These are phyloP conservation scores for Eubasilissa regina DNA, from an alignment of 1,140 invertebrate species.

Conservation along the genomic window DNA sequence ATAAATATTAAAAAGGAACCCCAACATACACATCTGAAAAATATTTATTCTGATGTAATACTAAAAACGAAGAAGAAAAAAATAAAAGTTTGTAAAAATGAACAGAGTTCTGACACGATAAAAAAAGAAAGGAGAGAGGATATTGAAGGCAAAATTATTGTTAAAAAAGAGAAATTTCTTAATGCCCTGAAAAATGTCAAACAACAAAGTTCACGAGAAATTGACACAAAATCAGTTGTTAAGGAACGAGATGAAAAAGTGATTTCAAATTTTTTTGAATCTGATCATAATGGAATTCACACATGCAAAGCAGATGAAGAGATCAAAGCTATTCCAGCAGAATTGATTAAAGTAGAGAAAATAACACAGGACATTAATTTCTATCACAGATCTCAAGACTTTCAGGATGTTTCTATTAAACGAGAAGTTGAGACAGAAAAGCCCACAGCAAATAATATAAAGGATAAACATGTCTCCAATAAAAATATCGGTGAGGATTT, in stretches of 20 bases:
- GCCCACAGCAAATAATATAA: not conserved
- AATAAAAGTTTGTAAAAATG: not conserved
- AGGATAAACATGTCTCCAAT: not conserved
- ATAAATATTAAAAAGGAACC: not conserved
- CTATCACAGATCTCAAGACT: too few relatives aligned
- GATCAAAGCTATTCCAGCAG: not conserved
- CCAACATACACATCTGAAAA: not conserved
- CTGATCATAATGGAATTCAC: too few relatives aligned
- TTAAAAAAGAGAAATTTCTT: too few relatives aligned
- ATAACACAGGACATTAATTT: too few relatives aligned
- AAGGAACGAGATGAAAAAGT: too few relatives aligned
- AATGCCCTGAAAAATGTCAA: too few relatives aligned
- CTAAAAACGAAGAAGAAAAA: constrained; percentile 7
- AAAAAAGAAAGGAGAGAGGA: not conserved
- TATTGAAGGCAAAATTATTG: not conserved
- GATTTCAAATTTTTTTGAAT: too few relatives aligned
- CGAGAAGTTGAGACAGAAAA: not conserved
- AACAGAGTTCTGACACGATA: too few relatives aligned
- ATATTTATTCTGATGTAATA: not conserved
- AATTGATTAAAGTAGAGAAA: too few relatives aligned
- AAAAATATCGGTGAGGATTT: too few relatives aligned
- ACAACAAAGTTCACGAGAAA: too few relatives aligned
- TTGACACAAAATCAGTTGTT: too few relatives aligned
- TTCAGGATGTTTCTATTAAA: not conserved
- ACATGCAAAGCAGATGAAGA: not conserved